phyloP scores from a whole-genome alignment of 2,888 invertebrate species.

The Euproctis similis region DNA sequence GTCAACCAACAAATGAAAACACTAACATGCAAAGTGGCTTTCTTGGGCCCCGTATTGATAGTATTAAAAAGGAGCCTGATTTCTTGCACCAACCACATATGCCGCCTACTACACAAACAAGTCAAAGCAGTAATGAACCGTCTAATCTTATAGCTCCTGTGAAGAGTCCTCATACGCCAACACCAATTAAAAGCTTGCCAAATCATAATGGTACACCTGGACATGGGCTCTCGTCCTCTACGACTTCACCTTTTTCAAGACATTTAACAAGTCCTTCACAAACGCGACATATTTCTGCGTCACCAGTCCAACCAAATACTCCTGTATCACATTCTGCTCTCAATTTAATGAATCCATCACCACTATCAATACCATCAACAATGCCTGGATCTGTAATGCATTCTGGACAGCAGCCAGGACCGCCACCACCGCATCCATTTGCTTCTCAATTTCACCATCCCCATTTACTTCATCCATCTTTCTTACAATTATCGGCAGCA shows the following conservation, averaged over 20 bases:
- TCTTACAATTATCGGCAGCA: slow-evolving; percentile 77
- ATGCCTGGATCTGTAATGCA: slow-evolving; percentile 83
- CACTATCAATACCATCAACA: slow-evolving; percentile 77
- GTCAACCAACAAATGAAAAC: slow-evolving; percentile 66
- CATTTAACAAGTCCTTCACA: slow-evolving; percentile 70
- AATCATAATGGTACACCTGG: slow-evolving; percentile 54
- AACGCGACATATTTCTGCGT: slow-evolving; percentile 65
- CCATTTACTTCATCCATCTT: slow-evolving; percentile 79
- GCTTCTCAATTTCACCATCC: slow-evolving; percentile 83
- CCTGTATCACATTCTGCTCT: slow-evolving; percentile 78
- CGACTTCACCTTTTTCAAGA: slow-evolving; percentile 68
- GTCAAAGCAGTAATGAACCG: slow-evolving; percentile 61
- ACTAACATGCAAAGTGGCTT: slow-evolving; percentile 71
- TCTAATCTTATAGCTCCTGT: slow-evolving; percentile 73
- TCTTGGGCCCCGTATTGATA: slow-evolving; percentile 80
- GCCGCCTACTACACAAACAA: slow-evolving; percentile 57
- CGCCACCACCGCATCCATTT: slow-evolving; percentile 80
- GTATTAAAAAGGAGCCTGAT: slow-evolving; percentile 85
- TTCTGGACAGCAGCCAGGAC: slow-evolving; percentile 83
- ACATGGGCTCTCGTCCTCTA: slow-evolving; percentile 58
- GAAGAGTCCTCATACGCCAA: slow-evolving; percentile 71
- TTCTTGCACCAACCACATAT: slow-evolving; percentile 67
- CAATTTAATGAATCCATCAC: slow-evolving; percentile 77
- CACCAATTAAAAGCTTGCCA: slow-evolving; percentile 69
- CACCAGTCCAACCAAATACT: slow-evolving; percentile 61